phyloP scores from a whole-genome alignment of 2,797 vertebrate genomes.

The Jordanella pulchra region DNA sequence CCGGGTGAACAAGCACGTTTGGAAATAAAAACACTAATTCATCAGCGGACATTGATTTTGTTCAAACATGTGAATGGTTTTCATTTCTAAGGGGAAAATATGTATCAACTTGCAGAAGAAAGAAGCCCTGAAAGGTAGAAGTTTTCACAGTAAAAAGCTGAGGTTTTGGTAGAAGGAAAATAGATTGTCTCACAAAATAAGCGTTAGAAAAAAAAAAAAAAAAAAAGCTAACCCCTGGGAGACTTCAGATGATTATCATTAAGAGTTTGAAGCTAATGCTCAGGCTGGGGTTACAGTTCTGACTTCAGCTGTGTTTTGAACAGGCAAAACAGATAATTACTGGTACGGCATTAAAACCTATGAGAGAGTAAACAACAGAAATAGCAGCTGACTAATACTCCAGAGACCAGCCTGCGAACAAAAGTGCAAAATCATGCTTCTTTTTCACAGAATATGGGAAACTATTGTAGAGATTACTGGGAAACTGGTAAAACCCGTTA shows the following conservation, averaged over 20 bases:
- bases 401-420: constrained; percentile 14
- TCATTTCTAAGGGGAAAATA: constrained; percentile 9
- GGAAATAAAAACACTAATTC: constrained; percentile 31
- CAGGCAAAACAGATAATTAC: constrained; percentile 30
- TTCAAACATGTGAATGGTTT: constrained; percentile 23
- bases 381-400: constrained; percentile 16
- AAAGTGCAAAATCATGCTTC: not conserved
- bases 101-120: constrained; percentile 10
- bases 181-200: not conserved
- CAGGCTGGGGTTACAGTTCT: constrained; percentile 15
- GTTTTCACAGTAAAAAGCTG: not conserved
- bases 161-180: not conserved
- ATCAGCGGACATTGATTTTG: constrained; percentile 29
- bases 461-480: not conserved
- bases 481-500: not conserved
- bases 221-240: not conserved
- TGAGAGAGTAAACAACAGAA: constrained; percentile 41
- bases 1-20: constrained; percentile 46
- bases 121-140: not conserved
- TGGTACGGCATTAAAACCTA: constrained; percentile 26
- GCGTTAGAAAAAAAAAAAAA: too few species aligned
- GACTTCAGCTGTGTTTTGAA: constrained; percentile 20
- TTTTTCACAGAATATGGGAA: not conserved
- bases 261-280: constrained; percentile 1
- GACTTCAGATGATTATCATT: not conserved